Evolutionary conservation across 2,113 vertebrate genomes (phyloP).

Genomic region (Cathartes aura): DNA sequence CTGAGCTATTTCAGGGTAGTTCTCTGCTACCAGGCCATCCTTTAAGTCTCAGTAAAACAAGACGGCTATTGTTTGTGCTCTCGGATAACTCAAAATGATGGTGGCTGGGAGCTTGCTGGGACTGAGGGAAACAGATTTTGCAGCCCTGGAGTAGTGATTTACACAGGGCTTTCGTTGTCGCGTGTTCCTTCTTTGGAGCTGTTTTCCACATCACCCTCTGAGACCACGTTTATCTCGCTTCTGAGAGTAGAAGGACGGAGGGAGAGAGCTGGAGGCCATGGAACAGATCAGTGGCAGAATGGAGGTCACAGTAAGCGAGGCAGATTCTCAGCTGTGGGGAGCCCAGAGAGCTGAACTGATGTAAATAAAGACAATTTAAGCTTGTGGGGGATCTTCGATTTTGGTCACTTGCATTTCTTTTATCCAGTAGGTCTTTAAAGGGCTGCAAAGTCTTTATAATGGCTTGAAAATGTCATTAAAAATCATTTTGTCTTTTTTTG

Average conservation of each 20-base stretch:
- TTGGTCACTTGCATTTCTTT: not conserved
- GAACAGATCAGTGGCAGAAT: not conserved
- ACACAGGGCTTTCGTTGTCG: not conserved
- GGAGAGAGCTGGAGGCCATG: not conserved
- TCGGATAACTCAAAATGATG: not conserved
- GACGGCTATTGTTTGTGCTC: not conserved
- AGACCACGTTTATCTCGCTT: rapidly evolving
- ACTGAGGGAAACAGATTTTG: not conserved
- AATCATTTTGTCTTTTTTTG: not conserved
- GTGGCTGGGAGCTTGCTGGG: not conserved
- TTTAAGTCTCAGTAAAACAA: not conserved
- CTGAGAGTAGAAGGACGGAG: not conserved
- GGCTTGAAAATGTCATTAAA: not conserved
- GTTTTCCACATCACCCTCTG: not conserved
- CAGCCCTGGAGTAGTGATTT: not conserved
- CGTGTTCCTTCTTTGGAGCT: not conserved
- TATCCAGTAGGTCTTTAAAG: not conserved
- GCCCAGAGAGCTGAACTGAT: not conserved
- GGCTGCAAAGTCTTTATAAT: not conserved
- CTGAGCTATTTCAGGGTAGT: not conserved
- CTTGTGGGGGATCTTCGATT: not conserved
- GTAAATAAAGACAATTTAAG: not conserved
- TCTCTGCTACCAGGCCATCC: not conserved
- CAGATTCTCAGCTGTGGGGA: not conserved
- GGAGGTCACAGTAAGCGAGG: not conserved